A percentile compares a stretch with the other conserved stretches of the same genome.
These are phyloP conservation scores for Lasiurus cinereus DNA, from an alignment of 2,113 vertebrate genomes.

Conservation along the genomic window DNA sequence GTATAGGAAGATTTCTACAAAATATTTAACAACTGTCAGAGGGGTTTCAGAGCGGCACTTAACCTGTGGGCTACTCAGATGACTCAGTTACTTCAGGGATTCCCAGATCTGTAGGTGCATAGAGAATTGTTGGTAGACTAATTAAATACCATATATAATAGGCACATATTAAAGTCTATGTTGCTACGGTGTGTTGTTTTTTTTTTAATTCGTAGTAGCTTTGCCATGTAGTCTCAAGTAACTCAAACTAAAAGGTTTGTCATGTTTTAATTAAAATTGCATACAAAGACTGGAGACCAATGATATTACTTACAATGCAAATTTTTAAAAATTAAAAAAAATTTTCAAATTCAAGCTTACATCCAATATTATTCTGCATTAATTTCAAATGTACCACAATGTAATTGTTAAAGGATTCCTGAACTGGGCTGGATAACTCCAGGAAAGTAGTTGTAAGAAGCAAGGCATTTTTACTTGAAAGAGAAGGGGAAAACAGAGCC, in stretches of 20 bases:
- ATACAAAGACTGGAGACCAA: neutral
- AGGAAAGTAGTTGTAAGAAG: neutral
- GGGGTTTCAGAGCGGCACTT: neutral
- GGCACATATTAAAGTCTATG: neutral
- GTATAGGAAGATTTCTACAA: neutral
- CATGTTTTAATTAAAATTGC: neutral
- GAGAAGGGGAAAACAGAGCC: neutral
- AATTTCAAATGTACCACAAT: neutral
- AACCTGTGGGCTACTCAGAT: neutral
- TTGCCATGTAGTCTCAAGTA: neutral
- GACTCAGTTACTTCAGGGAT: neutral
- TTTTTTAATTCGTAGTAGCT: neutral
- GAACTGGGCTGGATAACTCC: neutral
- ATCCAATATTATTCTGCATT: neutral
- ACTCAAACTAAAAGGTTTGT: neutral
- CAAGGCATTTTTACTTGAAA: neutral
- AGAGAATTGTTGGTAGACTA: neutral
- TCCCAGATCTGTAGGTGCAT: neutral
- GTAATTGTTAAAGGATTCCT: neutral
- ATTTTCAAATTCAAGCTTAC: neutral
- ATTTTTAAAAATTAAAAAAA: neutral
- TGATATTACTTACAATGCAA: neutral
- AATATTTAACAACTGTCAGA: neutral
- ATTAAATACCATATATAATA: neutral
- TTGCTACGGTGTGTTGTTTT: neutral